Conservation (phyloP, 64 coral and sea anemone genomes). For the Porites australiensis region DNA sequence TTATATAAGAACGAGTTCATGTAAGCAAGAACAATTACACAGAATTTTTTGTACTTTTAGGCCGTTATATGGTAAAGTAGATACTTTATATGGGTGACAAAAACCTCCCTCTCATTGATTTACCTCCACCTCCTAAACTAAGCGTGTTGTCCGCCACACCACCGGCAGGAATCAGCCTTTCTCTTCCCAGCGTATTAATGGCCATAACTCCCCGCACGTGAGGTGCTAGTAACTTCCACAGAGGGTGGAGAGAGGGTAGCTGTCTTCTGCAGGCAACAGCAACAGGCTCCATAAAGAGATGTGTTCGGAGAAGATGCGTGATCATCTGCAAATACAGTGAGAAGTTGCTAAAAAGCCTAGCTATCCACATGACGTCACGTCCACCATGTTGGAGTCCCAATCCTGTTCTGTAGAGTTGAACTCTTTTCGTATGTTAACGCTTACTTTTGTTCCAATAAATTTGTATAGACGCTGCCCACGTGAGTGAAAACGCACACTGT, state of each 20-base stretch:
- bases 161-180: constrained; percentile 66
- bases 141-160: constrained; percentile 41
- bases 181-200: constrained; percentile 83
- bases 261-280: constrained; percentile 76
- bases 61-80: too few relatives aligned
- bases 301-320: constrained; percentile 75
- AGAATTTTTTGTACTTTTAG: too few relatives aligned
- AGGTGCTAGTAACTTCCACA: constrained; percentile 81
- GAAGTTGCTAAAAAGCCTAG: background rate
- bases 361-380: background rate
- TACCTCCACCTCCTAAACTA: constrained; percentile 47
- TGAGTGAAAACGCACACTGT: too few relatives aligned
- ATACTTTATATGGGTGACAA: too few relatives aligned
- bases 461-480: too few relatives aligned
- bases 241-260: constrained; percentile 87
- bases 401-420: too few relatives aligned
- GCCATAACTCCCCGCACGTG: constrained; percentile 85
- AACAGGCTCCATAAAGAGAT: constrained; percentile 84
- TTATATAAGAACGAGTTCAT: too few relatives aligned
- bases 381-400: too few relatives aligned
- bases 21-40: too few relatives aligned
- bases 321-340: constrained; percentile 63
- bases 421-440: too few relatives aligned
- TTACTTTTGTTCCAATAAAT: too few relatives aligned
- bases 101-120: background rate